Percentiles rank a stretch among this genome's conserved stretches.
Conservation (phyloP, 2,797 vertebrate species). For the Enteromius radiatus region DNA sequence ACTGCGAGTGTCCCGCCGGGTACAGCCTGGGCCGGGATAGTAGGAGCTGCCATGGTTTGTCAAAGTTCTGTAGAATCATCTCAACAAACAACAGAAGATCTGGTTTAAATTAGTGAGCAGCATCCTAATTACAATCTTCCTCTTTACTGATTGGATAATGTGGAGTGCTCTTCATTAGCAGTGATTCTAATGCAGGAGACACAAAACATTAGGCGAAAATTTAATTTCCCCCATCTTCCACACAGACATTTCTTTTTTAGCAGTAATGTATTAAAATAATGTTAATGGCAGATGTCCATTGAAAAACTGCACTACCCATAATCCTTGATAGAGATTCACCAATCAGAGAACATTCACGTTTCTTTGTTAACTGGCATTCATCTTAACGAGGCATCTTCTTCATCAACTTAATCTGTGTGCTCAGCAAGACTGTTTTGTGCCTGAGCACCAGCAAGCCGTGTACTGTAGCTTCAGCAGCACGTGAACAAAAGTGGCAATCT, state of each 20-base stretch:
- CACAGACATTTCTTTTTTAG: neutral
- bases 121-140: neutral
- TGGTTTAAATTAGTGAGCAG: neutral
- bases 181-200: neutral
- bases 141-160: neutral
- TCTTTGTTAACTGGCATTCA: too few species aligned
- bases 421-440: too few species aligned
- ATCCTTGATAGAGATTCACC: neutral
- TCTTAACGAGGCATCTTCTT: too few species aligned
- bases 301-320: neutral
- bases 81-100: neutral
- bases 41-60: slow-evolving; percentile 76
- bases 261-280: neutral
- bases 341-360: too few species aligned
- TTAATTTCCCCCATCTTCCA: neutral
- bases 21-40: slow-evolving; percentile 76
- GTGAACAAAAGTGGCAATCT: too few species aligned
- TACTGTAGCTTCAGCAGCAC: too few species aligned
- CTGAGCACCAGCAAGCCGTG: too few species aligned
- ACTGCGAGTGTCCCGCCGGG: slow-evolving; percentile 81
- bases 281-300: neutral
- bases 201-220: neutral
- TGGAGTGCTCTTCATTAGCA: neutral
- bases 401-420: too few species aligned
- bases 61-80: neutral